Percentiles rank a stretch among this genome's conserved stretches.
These are phyloP conservation scores for Epizoanthus rinbou DNA, from an alignment of 92 coral and sea anemone species.

Conservation along the genomic window DNA sequence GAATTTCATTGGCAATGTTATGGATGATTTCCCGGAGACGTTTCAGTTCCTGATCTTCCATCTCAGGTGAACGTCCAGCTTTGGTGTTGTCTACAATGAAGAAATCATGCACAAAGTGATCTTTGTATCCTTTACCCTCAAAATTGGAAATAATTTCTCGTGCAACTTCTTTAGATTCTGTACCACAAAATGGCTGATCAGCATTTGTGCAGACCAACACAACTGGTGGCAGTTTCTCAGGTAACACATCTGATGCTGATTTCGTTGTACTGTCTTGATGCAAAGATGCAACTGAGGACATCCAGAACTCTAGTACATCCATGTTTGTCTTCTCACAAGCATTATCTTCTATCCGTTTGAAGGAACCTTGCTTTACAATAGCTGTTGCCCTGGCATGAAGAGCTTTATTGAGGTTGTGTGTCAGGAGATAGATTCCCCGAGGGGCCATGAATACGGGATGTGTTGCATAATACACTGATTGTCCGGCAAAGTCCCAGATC, in stretches of 20 bases:
- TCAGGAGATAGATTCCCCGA: constrained; percentile 8
- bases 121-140: constrained; percentile 12
- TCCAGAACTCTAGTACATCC: constrained; percentile 37
- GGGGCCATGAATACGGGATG: constrained; percentile 31
- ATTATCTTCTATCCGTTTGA: constrained; percentile 28
- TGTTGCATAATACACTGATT: constrained; percentile 41
- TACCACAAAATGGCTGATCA: constrained; percentile 44
- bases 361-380: constrained; percentile 24
- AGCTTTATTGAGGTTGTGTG: constrained; percentile 15
- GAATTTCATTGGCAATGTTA: constrained; percentile 35
- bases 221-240: constrained; percentile 38
- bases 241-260: background rate
- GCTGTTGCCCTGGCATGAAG: constrained; percentile 18
- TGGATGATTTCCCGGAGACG: constrained; percentile 49
- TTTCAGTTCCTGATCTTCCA: constrained; percentile 38
- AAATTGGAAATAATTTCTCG: constrained; percentile 29
- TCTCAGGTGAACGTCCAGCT: constrained; percentile 21
- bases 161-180: constrained; percentile 32
- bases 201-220: constrained; percentile 66
- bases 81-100: constrained; percentile 63
- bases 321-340: constrained; percentile 18
- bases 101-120: constrained; percentile 29
- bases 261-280: background rate
- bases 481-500: constrained; percentile 44
- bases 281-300: constrained; percentile 25